Conservation (phyloP, 2,888 invertebrate genomes). For the Dorcus parallelipipedus region DNA sequence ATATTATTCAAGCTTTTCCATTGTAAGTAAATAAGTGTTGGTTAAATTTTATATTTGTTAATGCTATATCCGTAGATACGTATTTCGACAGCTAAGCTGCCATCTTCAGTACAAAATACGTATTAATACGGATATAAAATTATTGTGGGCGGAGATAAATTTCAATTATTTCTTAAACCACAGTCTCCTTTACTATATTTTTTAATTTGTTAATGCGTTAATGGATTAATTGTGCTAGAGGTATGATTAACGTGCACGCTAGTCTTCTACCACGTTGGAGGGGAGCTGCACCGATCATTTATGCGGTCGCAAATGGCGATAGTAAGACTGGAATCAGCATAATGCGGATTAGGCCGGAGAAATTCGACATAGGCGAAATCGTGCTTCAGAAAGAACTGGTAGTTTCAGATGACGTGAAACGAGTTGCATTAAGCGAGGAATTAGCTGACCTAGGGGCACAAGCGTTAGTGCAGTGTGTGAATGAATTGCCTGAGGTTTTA, state of each 20-base stretch:
- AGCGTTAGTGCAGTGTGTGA: constrained; percentile 61
- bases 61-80: too few species aligned
- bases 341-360: constrained; percentile 79
- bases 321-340: constrained; percentile 77
- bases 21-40: constrained; percentile 76
- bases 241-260: constrained; percentile 91
- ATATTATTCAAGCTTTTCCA: constrained; percentile 73
- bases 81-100: too few species aligned
- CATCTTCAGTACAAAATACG: too few species aligned
- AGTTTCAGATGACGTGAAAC: constrained; percentile 57
- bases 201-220: background rate
- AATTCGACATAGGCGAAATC: constrained; percentile 78
- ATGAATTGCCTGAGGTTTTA: constrained; percentile 59
- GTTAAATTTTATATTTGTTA: too few species aligned
- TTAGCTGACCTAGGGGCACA: constrained; percentile 68
- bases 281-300: constrained; percentile 88
- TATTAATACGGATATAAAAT: too few species aligned
- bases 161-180: too few species aligned
- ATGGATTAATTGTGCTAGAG: constrained; percentile 52
- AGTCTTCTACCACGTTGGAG: constrained; percentile 90
- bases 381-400: constrained; percentile 56
- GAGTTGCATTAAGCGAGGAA: constrained; percentile 62
- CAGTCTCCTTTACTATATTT: too few species aligned
- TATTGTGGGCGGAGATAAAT: too few species aligned
- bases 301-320: constrained; percentile 83